A percentile compares a stretch with the other conserved stretches of the same genome.
phyloP scores from a whole-genome alignment of 1,140 invertebrate genomes.

The Wiebesia pumilae region DNA sequence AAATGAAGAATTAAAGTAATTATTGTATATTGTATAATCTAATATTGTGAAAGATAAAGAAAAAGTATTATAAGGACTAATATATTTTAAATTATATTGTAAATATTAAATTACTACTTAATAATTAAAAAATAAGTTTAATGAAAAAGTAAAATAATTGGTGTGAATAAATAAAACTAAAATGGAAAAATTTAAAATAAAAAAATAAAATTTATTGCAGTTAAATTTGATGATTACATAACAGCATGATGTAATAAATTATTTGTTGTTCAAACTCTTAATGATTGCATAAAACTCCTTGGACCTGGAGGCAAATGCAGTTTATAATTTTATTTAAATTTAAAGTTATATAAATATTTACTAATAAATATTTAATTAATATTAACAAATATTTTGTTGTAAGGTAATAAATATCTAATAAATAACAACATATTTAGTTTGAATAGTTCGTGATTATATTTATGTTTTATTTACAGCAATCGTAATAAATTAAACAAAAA shows the following conservation, averaged over 20 bases:
- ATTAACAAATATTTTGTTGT: neutral
- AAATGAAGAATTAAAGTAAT: too few relatives aligned
- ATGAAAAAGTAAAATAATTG: neutral
- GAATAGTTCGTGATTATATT: too few relatives aligned
- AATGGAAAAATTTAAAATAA: constrained; percentile 33
- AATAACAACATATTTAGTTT: too few relatives aligned
- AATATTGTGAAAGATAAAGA: too few relatives aligned
- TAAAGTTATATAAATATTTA: neutral
- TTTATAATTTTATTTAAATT: neutral
- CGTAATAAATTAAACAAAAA: too few relatives aligned
- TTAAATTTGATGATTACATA: constrained; percentile 57
- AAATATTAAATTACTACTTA: neutral
- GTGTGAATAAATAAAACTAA: constrained; percentile 41
- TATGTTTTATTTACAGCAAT: too few relatives aligned
- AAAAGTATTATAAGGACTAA: too few relatives aligned
- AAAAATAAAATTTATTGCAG: constrained; percentile 59
- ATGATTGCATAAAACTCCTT: constrained; percentile 66
- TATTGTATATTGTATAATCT: too few relatives aligned
- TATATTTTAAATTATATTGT: too few relatives aligned
- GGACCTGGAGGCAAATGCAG: constrained; percentile 61
- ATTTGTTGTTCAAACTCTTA: constrained; percentile 64
- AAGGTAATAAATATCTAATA: too few relatives aligned
- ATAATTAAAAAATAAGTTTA: neutral
- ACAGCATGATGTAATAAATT: constrained; percentile 58
- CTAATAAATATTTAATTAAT: neutral